Conservation (phyloP, 1,140 invertebrate species). For the Zelostemma sp. region DNA sequence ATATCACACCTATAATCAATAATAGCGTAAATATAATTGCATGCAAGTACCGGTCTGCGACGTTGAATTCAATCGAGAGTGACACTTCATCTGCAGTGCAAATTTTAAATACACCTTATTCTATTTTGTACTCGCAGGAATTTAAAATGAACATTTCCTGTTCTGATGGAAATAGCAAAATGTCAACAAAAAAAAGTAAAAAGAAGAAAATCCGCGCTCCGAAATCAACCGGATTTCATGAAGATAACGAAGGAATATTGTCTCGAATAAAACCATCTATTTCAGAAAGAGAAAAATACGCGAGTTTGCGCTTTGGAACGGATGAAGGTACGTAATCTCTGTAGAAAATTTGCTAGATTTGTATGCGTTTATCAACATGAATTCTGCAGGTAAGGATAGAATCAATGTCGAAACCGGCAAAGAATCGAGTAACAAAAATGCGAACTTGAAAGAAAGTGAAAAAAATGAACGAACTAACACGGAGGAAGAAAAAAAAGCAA, state of each 20-base stretch:
- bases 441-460: not conserved
- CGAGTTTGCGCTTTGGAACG: conserved; percentile 21
- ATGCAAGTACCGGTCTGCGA: no score
- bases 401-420: not conserved
- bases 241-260: conserved; percentile 23
- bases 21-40: no score
- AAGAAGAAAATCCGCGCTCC: conserved; percentile 20
- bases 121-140: not conserved
- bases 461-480: not conserved
- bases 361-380: no score
- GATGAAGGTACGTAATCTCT: conserved; percentile 23
- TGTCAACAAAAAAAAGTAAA: conserved; percentile 25
- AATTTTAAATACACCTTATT: no score
- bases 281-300: conserved; percentile 38
- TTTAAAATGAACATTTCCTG: conserved; percentile 6
- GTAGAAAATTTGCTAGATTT: no score
- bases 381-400: no score
- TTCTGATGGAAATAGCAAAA: not conserved
- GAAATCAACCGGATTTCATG: conserved; percentile 13
- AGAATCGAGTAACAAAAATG: not conserved
- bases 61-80: no score
- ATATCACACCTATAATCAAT: no score
- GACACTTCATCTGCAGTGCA: no score
- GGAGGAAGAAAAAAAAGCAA: not conserved
- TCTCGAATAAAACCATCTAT: conserved; percentile 48